These are phyloP conservation scores for Calidris pugnax DNA, from an alignment of 2,113 vertebrate genomes.

Conservation along the genomic window DNA sequence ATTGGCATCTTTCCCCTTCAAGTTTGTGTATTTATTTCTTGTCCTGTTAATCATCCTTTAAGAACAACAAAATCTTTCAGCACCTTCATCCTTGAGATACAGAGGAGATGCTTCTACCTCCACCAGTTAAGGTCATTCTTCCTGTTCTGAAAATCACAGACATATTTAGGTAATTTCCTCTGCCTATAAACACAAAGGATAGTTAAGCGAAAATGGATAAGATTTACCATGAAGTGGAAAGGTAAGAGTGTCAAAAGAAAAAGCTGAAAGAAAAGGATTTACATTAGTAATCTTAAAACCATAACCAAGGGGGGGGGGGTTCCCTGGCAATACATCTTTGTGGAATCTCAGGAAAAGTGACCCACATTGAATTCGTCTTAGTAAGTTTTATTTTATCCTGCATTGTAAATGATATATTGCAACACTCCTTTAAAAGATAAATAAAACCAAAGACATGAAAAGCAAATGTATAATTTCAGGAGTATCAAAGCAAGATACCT, in stretches of 20 bases:
- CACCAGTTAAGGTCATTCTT: not conserved
- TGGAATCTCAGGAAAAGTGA: not conserved
- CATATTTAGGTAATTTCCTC: not conserved
- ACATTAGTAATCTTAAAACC: not conserved
- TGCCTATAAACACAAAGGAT: not conserved
- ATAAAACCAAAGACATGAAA: not conserved
- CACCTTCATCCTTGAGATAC: not conserved
- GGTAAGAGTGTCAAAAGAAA: not conserved
- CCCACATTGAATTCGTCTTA: not conserved
- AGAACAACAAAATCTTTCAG: not conserved
- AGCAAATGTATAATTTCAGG: not conserved
- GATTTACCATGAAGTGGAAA: not conserved
- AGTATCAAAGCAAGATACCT: not conserved
- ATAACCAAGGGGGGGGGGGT: not conserved
- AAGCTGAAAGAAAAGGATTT: not conserved
- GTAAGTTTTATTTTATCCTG: not conserved
- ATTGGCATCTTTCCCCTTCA: not conserved
- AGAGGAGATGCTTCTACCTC: not conserved
- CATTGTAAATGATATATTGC: not conserved
- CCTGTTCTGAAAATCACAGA: not conserved
- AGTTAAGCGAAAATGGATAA: not conserved
- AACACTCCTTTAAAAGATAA: not conserved
- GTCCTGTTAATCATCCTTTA: not conserved
- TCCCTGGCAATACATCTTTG: not conserved
- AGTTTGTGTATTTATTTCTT: constrained; percentile 8